A percentile compares a stretch with the other conserved stretches of the same genome.
phyloP scores from a whole-genome alignment of 2,113 vertebrate genomes.

The Prunella fulvescens region DNA sequence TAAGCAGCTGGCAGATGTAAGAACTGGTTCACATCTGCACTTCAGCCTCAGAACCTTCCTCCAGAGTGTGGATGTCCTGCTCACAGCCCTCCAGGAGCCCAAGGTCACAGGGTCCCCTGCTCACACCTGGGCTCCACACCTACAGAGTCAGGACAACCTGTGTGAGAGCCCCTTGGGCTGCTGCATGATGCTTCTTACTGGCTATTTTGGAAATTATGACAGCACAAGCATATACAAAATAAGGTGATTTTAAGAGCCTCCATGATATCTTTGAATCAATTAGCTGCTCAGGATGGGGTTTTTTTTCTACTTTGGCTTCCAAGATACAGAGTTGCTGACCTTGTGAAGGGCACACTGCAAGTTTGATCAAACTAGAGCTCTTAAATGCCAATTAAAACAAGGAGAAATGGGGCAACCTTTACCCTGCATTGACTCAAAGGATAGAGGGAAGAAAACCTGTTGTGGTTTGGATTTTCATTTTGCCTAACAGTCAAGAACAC shows the following conservation, averaged over 20 bases:
- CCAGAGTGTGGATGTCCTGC: neutral
- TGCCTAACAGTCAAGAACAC: neutral
- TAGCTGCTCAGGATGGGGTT: neutral
- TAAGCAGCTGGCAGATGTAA: neutral
- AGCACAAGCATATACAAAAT: neutral
- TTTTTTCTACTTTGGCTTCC: neutral
- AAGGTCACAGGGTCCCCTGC: neutral
- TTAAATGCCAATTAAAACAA: conserved; percentile 40
- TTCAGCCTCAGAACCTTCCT: neutral
- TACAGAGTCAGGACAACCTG: neutral
- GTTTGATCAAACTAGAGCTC: neutral
- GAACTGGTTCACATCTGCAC: neutral
- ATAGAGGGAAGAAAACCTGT: neutral
- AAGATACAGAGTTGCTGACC: neutral
- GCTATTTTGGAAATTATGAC: neutral
- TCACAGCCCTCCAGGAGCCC: neutral
- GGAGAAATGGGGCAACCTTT: neutral
- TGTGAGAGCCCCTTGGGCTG: neutral
- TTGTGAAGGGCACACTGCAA: neutral
- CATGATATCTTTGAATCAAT: neutral
- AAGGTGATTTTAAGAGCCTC: neutral
- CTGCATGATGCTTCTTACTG: fast-evolving
- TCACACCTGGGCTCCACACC: neutral
- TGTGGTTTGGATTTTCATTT: neutral
- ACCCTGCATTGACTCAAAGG: neutral